phyloP scores from a whole-genome alignment of 2,113 vertebrate genomes.

The Peromyscus californicus region DNA sequence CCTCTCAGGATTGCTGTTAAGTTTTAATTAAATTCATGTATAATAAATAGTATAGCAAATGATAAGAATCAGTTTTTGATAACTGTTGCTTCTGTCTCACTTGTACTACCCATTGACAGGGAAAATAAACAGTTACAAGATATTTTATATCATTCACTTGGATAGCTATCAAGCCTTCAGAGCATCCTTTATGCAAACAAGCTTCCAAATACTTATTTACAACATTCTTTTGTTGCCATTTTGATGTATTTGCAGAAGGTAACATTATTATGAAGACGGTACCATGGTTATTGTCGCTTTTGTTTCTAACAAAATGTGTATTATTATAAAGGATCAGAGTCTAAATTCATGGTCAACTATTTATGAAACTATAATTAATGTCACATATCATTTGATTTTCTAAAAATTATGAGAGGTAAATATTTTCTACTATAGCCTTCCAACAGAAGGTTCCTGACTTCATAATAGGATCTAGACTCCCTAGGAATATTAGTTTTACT shows the following conservation, averaged over 20 bases:
- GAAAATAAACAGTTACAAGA: constrained; percentile 14
- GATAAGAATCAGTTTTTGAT: background rate
- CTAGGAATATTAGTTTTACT: background rate
- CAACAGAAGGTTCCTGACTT: background rate
- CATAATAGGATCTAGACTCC: background rate
- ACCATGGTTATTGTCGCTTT: background rate
- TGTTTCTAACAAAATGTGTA: constrained; percentile 8
- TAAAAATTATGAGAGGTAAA: background rate
- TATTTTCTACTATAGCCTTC: background rate
- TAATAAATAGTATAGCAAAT: background rate
- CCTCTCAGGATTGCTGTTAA: background rate
- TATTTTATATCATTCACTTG: background rate
- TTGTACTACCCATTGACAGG: background rate
- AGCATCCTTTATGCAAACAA: background rate
- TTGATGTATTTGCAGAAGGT: background rate
- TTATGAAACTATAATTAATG: constrained; percentile 14
- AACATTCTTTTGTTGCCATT: background rate
- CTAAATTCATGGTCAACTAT: constrained; percentile 15
- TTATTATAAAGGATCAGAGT: background rate
- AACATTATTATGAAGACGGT: background rate
- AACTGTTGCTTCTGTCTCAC: background rate
- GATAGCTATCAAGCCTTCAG: background rate
- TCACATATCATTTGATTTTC: background rate
- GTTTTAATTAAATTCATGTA: constrained; percentile 27
- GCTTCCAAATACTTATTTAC: background rate